These are phyloP conservation scores for Pteropus rufus DNA, from an alignment of 2,797 vertebrate genomes.

Conservation along the genomic window DNA sequence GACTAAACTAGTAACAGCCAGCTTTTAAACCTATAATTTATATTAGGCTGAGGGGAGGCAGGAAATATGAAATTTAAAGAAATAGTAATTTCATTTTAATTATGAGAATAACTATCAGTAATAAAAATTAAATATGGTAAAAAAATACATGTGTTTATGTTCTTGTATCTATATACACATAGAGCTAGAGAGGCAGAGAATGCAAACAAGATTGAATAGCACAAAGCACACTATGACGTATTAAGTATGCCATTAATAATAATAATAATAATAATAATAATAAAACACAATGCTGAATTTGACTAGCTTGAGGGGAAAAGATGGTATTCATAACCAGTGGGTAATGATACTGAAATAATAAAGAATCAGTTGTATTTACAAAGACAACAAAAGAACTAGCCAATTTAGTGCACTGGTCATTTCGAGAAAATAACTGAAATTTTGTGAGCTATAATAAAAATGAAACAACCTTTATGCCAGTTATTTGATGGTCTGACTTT, in stretches of 20 bases:
- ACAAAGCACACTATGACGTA: background rate
- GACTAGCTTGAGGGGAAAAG: background rate
- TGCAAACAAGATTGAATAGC: background rate
- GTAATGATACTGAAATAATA: background rate
- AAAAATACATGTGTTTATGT: background rate
- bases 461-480: background rate
- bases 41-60: background rate
- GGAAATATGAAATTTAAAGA: background rate
- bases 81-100: background rate
- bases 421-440: conserved; percentile 34
- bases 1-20: background rate
- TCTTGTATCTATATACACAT: background rate
- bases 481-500: background rate
- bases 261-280: background rate
- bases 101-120: background rate
- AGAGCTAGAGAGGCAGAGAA: background rate
- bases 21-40: background rate
- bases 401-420: conserved; percentile 30
- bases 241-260: background rate
- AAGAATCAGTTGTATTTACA: background rate
- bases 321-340: background rate
- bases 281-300: background rate
- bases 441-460: conserved; percentile 18
- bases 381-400: conserved; percentile 22
- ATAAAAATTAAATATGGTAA: background rate